Evolutionary conservation across 2,888 invertebrate species (phyloP).

Genomic region (Iphiclides podalirius): DNA sequence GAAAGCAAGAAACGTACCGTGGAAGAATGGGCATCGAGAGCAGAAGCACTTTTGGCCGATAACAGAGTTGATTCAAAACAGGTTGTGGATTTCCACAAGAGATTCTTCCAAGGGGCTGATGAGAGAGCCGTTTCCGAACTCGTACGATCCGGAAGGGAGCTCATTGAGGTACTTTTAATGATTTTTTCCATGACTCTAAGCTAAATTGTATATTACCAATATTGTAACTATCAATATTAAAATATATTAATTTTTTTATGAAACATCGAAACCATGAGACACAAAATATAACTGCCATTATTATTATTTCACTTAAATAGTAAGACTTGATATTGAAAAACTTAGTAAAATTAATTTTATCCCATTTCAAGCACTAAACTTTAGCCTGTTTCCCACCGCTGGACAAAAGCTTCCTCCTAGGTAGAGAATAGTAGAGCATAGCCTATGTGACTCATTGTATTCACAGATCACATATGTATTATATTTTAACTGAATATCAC

Average conservation of each 20-base stretch:
- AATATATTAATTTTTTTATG: not conserved
- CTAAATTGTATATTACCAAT: too few species aligned
- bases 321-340: too few species aligned
- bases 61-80: slow-evolving; percentile 89
- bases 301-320: too few species aligned
- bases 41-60: slow-evolving; percentile 90
- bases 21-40: slow-evolving; percentile 92
- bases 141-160: slow-evolving; percentile 87
- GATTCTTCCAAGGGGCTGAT: slow-evolving; percentile 92
- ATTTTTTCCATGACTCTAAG: not conserved
- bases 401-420: too few species aligned
- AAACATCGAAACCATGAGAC: not conserved
- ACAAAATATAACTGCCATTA: too few species aligned
- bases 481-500: too few species aligned
- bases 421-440: too few species aligned
- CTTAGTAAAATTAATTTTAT: too few species aligned
- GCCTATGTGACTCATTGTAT: too few species aligned
- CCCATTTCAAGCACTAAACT: too few species aligned
- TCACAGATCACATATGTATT: too few species aligned
- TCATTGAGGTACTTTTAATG: slow-evolving; percentile 73
- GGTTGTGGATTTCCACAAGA: slow-evolving; percentile 90
- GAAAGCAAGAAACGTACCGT: slow-evolving; percentile 88
- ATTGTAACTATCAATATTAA: not conserved
- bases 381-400: too few species aligned
- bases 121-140: slow-evolving; percentile 91